Evolutionary conservation across 2,888 invertebrate genomes (phyloP), one percentile per base, ranked within the genome.

Genomic region (Melieria omissa): DNA sequence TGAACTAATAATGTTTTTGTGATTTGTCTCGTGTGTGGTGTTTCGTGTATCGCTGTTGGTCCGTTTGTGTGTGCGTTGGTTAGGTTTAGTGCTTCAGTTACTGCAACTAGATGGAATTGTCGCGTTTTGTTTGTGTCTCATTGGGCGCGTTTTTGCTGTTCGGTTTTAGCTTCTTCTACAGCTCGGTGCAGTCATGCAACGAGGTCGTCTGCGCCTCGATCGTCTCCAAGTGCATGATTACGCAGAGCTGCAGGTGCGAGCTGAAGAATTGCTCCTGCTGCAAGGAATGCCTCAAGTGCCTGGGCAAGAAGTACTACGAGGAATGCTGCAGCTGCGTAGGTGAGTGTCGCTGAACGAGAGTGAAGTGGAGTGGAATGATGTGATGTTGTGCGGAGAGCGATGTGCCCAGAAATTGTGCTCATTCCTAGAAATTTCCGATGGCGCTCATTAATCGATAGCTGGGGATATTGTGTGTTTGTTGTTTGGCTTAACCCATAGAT

Each of bases 241-340:
- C 97, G 12, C 95, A 97, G 86, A 95, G 96, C 65, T 98, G 98
- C 88, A 97, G 97, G 86, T 98, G 98, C 88, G 96, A 98, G 85
- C 89, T 96, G 80, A 93, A 92, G 82, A 95, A 95, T 85, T 96
- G 96, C 84, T 93, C 95, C n/a, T 98, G 97, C 85, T 98, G 97
- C 88, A 94, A 94, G 82, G 96, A 97, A 84, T 98, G 98, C 83
- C 93, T 93, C 80, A 93, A 92, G 82, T 98, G 98, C 84, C 90
- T 98, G 72, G 94, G 93, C 78, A 92, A 81, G 64, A 84, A 93
- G 81, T 90, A 97, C 65, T 98, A 96, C 87, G 93, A 92, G 77
- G 97, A 98, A 87, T 98, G 98, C 88, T 98, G 98, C 85, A 96
- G 97, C 69, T 98, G 98, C 89, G 96, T 98, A 80, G 98, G 98